Evolutionary conservation across 2,113 vertebrate species (phyloP), one percentile per base, ranked within the genome.

Genomic region (Mustelus asterias): DNA sequence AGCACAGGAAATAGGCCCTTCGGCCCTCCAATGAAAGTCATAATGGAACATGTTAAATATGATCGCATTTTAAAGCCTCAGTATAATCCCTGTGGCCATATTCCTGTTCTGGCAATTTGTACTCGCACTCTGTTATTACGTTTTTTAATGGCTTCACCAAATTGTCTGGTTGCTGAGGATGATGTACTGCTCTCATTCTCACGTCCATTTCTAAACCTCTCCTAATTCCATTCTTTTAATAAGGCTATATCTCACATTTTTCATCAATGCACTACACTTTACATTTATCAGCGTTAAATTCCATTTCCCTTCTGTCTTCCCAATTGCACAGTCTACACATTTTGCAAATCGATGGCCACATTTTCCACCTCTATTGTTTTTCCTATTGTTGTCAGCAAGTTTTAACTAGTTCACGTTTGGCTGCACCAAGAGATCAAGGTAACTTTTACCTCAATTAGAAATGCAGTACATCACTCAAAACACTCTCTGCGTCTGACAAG

Each of bases 191-290:
- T 33, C 14, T 60, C 26, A 33, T 93, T 67, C 89, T 92, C 54
- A 18, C 7, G 58, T n/a, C 63, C 60, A 65, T 37, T 65, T 93
- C 37, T 83, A 44, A 83, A 41, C 1, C 37, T 83, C 80, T 83
- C 80, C 80, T 93, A 93, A 67, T 93, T 93, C 89, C 60, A 41
- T 67, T n/a, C 7, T 65, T 93, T 83, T 76, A 76, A 65, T n/a
- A n/a, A 63, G 14, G 58, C 14, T 92, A 18, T 60, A n/a, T 63
- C 54, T 18, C 26, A 7, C 63, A 65, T 63, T 65, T 93, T 65
- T 93, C 60, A 37, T 93, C 5, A 37, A 93, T 33, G 88, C 60
- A 24, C 33, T 29, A 58, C 54, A 16, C 14, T 41, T 83, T 3
- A 65, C n/a, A 65, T 93, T 93, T 65, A 37, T 63, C 89, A 65